A percentile compares a stretch with the other conserved stretches of the same genome.
phyloP scores from a whole-genome alignment of 2,797 vertebrate species.

The Chaetodon trifasciatus region DNA sequence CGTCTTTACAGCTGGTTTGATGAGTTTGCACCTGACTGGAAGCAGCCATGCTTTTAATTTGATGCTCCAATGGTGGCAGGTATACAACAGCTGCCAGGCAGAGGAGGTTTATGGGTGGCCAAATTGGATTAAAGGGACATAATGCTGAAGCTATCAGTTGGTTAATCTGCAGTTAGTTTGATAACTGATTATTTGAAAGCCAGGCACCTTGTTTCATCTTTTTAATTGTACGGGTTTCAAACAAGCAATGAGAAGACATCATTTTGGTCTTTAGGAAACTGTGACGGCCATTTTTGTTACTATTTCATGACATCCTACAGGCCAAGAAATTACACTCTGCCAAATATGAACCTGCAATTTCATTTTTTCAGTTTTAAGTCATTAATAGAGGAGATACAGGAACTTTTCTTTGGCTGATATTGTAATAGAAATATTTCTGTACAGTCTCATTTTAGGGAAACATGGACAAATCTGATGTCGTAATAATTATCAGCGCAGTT shows the following conservation, averaged over 20 bases:
- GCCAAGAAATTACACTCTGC: no score
- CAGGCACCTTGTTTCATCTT: background rate
- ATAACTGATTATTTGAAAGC: background rate
- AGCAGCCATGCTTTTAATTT: background rate
- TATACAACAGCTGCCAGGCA: background rate
- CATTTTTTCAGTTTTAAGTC: background rate
- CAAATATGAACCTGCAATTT: no score
- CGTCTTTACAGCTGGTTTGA: slow-evolving; percentile 14
- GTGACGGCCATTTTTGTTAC: no score
- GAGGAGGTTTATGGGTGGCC: no score
- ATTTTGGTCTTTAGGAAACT: no score
- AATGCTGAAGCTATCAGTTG: background rate
- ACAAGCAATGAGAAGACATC: no score
- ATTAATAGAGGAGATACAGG: background rate
- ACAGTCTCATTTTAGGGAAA: background rate
- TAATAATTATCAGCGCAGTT: background rate
- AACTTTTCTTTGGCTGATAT: background rate
- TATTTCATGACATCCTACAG: no score
- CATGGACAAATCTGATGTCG: background rate
- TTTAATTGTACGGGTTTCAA: background rate
- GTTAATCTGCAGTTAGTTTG: background rate
- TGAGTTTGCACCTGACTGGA: background rate
- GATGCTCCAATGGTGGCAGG: background rate
- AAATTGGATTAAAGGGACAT: background rate
- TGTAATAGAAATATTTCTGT: background rate